A percentile compares a stretch with the other conserved stretches of the same genome.
These are phyloP conservation scores for Serinus canaria DNA, from an alignment of 2,113 vertebrate genomes.

Conservation along the genomic window DNA sequence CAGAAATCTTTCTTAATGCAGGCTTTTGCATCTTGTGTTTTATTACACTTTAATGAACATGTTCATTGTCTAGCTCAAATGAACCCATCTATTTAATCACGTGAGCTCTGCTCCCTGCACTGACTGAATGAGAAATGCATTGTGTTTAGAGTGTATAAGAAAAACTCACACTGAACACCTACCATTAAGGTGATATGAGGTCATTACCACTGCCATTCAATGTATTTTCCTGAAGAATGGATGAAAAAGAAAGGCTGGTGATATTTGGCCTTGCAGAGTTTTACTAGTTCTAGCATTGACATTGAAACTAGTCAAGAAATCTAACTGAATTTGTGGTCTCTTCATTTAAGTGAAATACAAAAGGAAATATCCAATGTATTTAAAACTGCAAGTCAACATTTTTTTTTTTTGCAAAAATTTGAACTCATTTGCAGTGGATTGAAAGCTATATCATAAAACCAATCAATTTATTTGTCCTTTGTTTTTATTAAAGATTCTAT, in stretches of 20 bases:
- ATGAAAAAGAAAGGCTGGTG: background rate
- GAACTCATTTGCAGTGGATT: background rate
- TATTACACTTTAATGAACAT: background rate
- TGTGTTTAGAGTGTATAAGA: background rate
- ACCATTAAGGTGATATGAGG: background rate
- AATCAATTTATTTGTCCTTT: background rate
- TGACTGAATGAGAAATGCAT: background rate
- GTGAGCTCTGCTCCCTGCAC: background rate
- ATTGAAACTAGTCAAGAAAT: background rate
- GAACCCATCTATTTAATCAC: accelerated
- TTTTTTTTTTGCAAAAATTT: background rate
- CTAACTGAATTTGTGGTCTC: background rate
- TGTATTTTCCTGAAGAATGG: background rate
- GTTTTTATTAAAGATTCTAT: background rate
- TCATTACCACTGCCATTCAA: background rate
- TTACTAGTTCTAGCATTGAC: background rate
- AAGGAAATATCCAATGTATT: background rate
- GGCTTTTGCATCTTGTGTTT: background rate
- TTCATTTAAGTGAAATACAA: background rate
- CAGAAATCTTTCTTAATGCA: background rate
- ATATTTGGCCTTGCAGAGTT: background rate
- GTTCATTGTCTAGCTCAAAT: background rate
- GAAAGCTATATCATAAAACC: background rate
- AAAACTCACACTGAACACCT: background rate
- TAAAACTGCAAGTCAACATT: background rate